Evolutionary conservation across 2,888 invertebrate species (phyloP).

Genomic region (Phortica okadai): DNA sequence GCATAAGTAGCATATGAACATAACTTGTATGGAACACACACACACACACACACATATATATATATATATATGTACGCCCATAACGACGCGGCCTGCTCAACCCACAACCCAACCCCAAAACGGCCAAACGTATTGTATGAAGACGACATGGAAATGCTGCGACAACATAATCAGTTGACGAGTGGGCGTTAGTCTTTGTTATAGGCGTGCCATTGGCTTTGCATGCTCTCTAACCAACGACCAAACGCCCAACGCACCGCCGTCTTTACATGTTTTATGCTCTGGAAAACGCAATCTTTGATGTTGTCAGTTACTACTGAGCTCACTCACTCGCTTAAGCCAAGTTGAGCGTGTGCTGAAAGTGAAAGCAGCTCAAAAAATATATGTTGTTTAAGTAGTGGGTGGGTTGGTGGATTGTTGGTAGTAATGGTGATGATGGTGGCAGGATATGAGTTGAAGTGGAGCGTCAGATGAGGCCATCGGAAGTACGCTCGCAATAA

Average conservation of each 20-base stretch:
- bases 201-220: neutral
- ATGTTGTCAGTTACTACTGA: constrained; percentile 9
- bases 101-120: neutral
- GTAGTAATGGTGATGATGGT: neutral
- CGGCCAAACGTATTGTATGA: neutral
- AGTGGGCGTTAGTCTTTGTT: neutral
- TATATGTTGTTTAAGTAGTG: neutral
- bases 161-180: constrained; percentile 20
- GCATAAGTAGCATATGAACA: constrained; percentile 21
- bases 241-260: neutral
- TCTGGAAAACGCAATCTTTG: constrained; percentile 12
- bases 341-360: neutral
- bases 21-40: neutral
- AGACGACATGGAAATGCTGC: neutral
- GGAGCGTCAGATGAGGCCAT: neutral
- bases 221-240: too few species aligned
- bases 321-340: neutral
- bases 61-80: too few species aligned
- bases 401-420: neutral
- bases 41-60: too few species aligned
- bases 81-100: neutral
- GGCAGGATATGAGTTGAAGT: neutral
- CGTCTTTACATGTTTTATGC: constrained; percentile 9
- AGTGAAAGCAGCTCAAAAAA: constrained; percentile 2
- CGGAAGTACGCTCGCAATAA: constrained; percentile 15